Evolutionary conservation across 1,140 invertebrate genomes (phyloP), one percentile per base, ranked within the genome.

Genomic region (Belonocnema kinseyi): DNA sequence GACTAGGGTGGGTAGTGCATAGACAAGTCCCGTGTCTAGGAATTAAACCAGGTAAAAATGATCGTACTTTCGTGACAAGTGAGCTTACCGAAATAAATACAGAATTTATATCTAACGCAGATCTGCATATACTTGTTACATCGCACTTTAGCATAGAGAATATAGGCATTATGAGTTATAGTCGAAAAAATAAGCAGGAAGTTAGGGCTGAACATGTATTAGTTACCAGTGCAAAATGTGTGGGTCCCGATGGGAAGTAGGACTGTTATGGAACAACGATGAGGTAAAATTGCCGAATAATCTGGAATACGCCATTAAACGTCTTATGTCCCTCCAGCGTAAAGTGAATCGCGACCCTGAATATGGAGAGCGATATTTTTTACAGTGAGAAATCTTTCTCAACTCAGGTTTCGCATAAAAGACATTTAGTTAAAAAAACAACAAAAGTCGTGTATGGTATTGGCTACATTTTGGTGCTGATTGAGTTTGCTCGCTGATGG

Each of bases 381-480:
- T n/a, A 1, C 50, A 76, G 19, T 73, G 66, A 21, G 50, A 73
- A 3, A 13, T 26, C 14, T 52, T 77, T 4, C 16, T 70, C 0
- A 17, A 52, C 0, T 51, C 73, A 3, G 54, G 61, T 0, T 77
- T 52, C 19, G 77, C 66, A 10, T 4, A 0, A n/a, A 58, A 75
- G 21, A 13, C 21, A 19, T 0, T 4, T 7, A 17, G 56, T 0
- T 14, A 14, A 1, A 2, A 58, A 2, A 10, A 14, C 0, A 2
- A 13, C 2, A 8, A 54, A 4, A 2, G 14, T 26, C 10, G 66
- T 12, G 54, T 13, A 6, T 76, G 74, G 74, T 79, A 72, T 40
- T 52, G 74, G 13, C 78, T 56, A 13, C 75, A 80, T 26, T 77
- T 77, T 19, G 72, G 56, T 10, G 52, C 76, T n/a, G n/a, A n/a